Evolutionary conservation across 2,888 invertebrate species (phyloP).

Genomic region (Epirrhoe tristata): DNA sequence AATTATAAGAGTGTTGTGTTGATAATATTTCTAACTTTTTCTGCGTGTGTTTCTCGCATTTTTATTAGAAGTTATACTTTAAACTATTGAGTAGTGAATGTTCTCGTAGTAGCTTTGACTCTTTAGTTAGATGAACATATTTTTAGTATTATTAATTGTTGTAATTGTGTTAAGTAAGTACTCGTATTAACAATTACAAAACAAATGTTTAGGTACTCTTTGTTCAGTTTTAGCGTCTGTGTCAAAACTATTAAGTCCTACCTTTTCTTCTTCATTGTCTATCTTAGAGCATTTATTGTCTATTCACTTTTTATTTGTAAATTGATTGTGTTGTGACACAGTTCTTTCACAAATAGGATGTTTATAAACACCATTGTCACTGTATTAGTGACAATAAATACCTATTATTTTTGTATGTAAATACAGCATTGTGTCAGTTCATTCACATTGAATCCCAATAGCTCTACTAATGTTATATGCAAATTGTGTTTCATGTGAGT

Average conservation of each 20-base stretch:
- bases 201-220: too few species aligned
- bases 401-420: constrained; percentile 60
- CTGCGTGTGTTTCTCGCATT: neutral
- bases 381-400: constrained; percentile 51
- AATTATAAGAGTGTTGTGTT: constrained; percentile 6
- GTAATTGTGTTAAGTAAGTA: too few species aligned
- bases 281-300: too few species aligned
- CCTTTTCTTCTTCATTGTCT: constrained; percentile 20
- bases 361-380: constrained; percentile 58
- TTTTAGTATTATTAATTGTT: too few species aligned
- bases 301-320: constrained; percentile 37
- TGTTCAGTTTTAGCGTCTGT: too few species aligned
- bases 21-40: neutral
- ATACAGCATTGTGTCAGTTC: constrained; percentile 67
- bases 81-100: neutral
- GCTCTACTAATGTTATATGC: constrained; percentile 44
- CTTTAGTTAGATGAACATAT: too few species aligned
- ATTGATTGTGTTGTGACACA: constrained; percentile 37
- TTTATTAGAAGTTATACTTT: neutral
- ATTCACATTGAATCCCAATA: constrained; percentile 61
- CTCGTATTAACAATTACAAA: too few species aligned
- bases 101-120: too few species aligned
- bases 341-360: constrained; percentile 37
- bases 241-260: constrained; percentile 1
- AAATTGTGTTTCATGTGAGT: constrained; percentile 52